Evolutionary conservation across 2,113 vertebrate genomes (phyloP).

Genomic region (Cyprinodon variegatus): DNA sequence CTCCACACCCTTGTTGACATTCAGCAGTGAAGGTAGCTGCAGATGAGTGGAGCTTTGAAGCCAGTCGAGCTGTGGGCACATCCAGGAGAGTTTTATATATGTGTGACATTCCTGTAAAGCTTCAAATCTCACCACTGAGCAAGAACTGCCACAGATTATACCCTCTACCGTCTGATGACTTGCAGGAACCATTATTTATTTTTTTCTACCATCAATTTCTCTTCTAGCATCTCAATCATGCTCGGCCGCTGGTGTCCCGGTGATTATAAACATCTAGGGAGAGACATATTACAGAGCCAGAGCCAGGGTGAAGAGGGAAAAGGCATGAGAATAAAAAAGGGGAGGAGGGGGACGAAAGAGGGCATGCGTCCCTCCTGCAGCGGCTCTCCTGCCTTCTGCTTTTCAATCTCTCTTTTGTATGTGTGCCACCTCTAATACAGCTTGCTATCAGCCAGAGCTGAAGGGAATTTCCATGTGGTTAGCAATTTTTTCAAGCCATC

Average conservation of each 20-base stretch:
- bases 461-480: constrained; percentile 58
- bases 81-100: constrained; percentile 58
- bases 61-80: constrained; percentile 49
- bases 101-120: constrained; percentile 60
- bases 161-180: constrained; percentile 57
- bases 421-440: constrained; percentile 55
- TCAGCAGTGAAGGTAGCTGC: constrained; percentile 51
- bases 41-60: constrained; percentile 68
- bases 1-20: constrained; percentile 55
- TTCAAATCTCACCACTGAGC: constrained; percentile 62
- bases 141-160: constrained; percentile 53
- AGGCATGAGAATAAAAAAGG: constrained; percentile 30
- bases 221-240: constrained; percentile 36
- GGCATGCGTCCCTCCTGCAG: constrained; percentile 24
- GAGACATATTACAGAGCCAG: constrained; percentile 39
- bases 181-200: constrained; percentile 50
- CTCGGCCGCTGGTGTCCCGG: constrained; percentile 31
- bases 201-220: constrained; percentile 40
- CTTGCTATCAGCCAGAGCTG: constrained; percentile 45
- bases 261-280: constrained; percentile 58
- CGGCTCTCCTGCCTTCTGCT: constrained; percentile 42
- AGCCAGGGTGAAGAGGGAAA: constrained; percentile 22
- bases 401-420: constrained; percentile 56
- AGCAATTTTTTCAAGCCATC: constrained; percentile 71
- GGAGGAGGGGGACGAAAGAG: constrained; percentile 25